Evolutionary conservation across 2,888 invertebrate species (phyloP), one percentile per base, ranked within the genome.

Genomic region (Aphidius colemani): DNA sequence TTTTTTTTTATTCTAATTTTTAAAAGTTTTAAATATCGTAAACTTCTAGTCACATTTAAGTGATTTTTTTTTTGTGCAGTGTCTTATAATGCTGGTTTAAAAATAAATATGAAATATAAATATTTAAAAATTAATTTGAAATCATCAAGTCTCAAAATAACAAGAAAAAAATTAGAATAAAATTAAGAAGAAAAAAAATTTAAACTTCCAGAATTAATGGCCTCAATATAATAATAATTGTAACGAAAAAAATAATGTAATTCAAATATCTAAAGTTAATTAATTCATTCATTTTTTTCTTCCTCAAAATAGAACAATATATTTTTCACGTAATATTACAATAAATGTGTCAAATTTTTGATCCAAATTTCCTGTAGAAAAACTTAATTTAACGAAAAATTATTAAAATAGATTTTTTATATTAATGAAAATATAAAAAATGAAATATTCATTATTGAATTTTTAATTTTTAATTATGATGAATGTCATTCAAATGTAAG

Each of bases 271-370:
- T 46, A 53, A 59, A 48, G 53, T 53, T 30, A 3, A 30, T 30
- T 30, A 30, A 30, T 30, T 30, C 5, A 59, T 48, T 58, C 53
- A 50, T 56, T 59, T 53, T 44, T 8, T 43, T 55, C 55, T 48
- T 49, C 41, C 56, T 56, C 30, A 50, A 56, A 64, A 64, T 59
- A 64, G 44, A 55, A 55, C 64, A 64, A 64, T 64, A 64, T 64
- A 64, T 64, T 64, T 64, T 64, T 64, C 64, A 64, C 64, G 60
- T 64, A 56, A 64, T 56, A 59, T 64, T 50, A 60, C 57, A 13
- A 11, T 57, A 55, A 62, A 45, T 51, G 63, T 66, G 60, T 61
- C 59, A 53, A 66, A 53, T 61, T 57, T 62, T 64, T 57, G 55
- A 53, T 59, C 53, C 63, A 53, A 30, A 30, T 30, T 56, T 41